Base-by-base conservation (phyloP, 2,113 vertebrate species). In the Delphinus delphis region DNA sequence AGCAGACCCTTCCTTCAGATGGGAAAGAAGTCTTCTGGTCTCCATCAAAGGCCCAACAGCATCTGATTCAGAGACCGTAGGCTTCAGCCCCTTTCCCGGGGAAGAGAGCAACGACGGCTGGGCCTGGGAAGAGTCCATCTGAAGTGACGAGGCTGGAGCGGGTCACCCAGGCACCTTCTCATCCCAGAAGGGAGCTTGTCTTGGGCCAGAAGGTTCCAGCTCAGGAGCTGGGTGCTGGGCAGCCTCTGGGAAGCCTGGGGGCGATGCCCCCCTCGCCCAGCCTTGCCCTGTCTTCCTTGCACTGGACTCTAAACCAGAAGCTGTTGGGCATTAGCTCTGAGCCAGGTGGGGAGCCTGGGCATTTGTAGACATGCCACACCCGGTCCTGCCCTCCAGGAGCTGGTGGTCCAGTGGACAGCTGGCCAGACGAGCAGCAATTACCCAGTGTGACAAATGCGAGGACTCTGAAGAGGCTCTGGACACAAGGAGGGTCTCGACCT, bases 211-310 rank as follows among this genome's bases (percentile, higher is more conserved):
- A 80, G 90, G 21, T 79, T 41, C 76, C 60, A 6, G 25, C 3
- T 55, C 20, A 23, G 67, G 60, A 53, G 33, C 44, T 36, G 21
- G 8, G 3, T 14, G n/a, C 68, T 8, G 0, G 55, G 65, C 21
- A 14, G 41, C 44, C 8, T 23, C 73, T 4, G 5, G n/a, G 74
- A 5, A 36, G 14, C 18, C 25, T 1, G 7, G 25, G 60, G 6
- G 7, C 47, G 2, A 3, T 1, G 23, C 21, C 21, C 25, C 1
- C 1, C 55, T 31, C 7, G 0, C 26, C 53, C 8, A 28, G 47
- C 25, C 55, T 36, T 50, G 28, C 60, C 31, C 60, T 13, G 7
- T 50, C 70, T n/a, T 25, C 33, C 1, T 0, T 2, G 2, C 4
- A 0, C 11, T 23, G 20, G 5, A 12, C n/a, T 50, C 2, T 41